Conservation (phyloP, 2,888 invertebrate species). For the Drosophila barbarae region DNA sequence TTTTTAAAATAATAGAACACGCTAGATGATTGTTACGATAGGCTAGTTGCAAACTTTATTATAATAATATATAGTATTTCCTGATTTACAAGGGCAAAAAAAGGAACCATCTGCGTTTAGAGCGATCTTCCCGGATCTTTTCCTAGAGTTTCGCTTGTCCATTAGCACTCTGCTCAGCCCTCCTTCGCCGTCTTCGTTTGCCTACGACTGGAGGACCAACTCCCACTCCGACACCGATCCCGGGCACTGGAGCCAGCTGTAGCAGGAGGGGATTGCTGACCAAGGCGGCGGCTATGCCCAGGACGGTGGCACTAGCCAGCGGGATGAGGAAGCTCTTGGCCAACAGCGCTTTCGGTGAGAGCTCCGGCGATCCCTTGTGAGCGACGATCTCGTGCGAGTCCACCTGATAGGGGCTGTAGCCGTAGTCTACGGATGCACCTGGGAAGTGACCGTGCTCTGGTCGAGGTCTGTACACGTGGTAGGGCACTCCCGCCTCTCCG, state of each 20-base stretch:
- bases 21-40: too few relatives aligned
- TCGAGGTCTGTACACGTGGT: constrained; percentile 72
- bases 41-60: not conserved
- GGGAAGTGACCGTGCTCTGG: constrained; percentile 61
- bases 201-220: constrained; percentile 71
- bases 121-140: not conserved
- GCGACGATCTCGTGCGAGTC: constrained; percentile 58
- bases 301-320: constrained; percentile 87
- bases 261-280: constrained; percentile 88
- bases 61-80: constrained; percentile 4
- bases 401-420: constrained; percentile 52
- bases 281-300: constrained; percentile 89
- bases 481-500: constrained; percentile 68
- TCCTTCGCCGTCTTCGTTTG: constrained; percentile 64
- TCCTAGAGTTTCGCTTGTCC: not conserved
- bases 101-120: not conserved
- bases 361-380: constrained; percentile 69
- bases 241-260: constrained; percentile 86
- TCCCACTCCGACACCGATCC: constrained; percentile 81
- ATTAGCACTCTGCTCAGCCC: constrained; percentile 26
- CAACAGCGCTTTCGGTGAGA: constrained; percentile 75
- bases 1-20: too few relatives aligned
- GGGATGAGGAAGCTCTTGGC: constrained; percentile 85
- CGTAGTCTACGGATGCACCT: constrained; percentile 69
- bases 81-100: not conserved